Evolutionary conservation across 2,888 invertebrate genomes (phyloP), one percentile per base, ranked within the genome.

Genomic region (Drosophila fulvimacula): DNA sequence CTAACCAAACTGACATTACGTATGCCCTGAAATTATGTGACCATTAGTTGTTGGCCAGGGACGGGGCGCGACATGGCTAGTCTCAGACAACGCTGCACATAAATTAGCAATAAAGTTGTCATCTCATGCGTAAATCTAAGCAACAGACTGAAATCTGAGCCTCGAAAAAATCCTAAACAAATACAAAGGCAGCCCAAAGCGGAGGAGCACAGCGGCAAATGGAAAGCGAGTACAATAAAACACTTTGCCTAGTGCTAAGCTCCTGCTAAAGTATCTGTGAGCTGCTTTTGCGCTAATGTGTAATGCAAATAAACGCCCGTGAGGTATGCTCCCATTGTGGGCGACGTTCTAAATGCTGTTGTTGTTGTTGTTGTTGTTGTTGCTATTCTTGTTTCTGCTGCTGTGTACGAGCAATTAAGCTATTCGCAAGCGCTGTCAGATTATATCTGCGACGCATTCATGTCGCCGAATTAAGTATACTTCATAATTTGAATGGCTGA

Each of bases 31-130:
- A 38, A 69, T 41, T n/a, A 34, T 46, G 49, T 38, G 74, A 19
- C 58, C 55, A 57, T 75, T 76, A 76, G 56, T 44, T 63, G 67
- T 41, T 63, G 67, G 10, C 41, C 44, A 27, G n/a, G 34, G 57
- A 63, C 77, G 64, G 51, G 73, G 57, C 21, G n/a, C 27, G 57
- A 63, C 77, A 61, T 55, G 73, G 57, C 21, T 51, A 17, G 11
- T 41, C 52, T 63, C 58, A 62, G 49, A 67, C 76, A 64, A 24
- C 41, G 30, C 21, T 24, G 57, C 46, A 69, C 73, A 79, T 82
- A 82, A 82, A 82, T 86, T 82, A 77, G 68, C 72, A 72, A 82
- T 84, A 84, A 87, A 82, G 82, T 71, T 81, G 72, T 75, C 86
- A 72, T 60, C 78, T 74, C 86, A 80, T 86, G 86, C 86, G 79